Base-by-base conservation (phyloP, 2,113 vertebrate species). In the human (Homo sapiens) region DNA sequence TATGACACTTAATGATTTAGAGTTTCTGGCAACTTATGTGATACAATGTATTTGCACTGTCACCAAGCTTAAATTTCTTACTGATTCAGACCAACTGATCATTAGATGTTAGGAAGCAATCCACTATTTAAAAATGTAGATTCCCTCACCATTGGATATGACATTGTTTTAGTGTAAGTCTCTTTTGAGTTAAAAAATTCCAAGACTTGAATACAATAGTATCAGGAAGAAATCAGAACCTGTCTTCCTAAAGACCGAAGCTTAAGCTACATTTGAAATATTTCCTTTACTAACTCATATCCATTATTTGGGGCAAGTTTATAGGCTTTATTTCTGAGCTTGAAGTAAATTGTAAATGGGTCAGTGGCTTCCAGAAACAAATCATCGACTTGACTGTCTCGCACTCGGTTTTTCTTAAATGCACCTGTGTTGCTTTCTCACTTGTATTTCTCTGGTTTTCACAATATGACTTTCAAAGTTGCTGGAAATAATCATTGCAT, bases 401-500 rank as follows among this genome's bases (percentile, higher is more conserved):
- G 81, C 17, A 96, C 87, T 30, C 23, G 12, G 35, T 96, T n/a
- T 81, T 87, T 76, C 50, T 61, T 90, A 75, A 83, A 83, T 84
- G 66, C 35, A 81, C 80, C 27, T 79, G 92, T 66, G 35, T 66
- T 81, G 35, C 40, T 64, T 94, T 89, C 75, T 73, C 6, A 1
- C 64, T 48, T 72, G 45, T 52, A n/a, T 83, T n/a, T 90, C 30
- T 18, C 93, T 90, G 72, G 89, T 79, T 96, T 95, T 94, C 86
- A 86, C 40, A 94, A 27, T 70, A 76, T 20, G 64, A 68, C 94
- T 98, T 97, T 94, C 92, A 96, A 89, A 97, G 93, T 86, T 97
- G 96, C 97, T 97, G 83, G 76, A 97, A 98, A 96, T 93, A 97
- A 98, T 95, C 76, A 87, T 48, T 38, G 25, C n/a, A 68, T 86